Evolutionary conservation across 2,888 invertebrate species (phyloP), one percentile per base, ranked within the genome.

Genomic region (Odontothrips loti): DNA sequence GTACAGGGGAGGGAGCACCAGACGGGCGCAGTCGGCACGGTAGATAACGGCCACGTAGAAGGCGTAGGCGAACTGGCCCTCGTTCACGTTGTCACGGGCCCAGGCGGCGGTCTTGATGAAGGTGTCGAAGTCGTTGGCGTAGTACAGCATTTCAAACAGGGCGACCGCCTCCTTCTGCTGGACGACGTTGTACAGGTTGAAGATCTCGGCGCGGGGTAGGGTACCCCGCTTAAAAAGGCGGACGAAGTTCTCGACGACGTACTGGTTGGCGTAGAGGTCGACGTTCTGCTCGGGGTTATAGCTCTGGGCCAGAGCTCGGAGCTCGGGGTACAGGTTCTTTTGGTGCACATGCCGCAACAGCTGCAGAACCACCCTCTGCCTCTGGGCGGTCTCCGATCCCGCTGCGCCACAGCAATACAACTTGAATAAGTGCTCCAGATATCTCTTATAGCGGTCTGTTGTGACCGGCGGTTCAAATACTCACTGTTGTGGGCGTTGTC

Each of bases 51-150:
- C 58, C 11, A 58, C 58, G 58, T 11, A 58, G 58, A 58, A 81
- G 90, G 91, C 88, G 85, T 93, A 92, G 8, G 90, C 85, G 87
- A 92, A 93, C 85, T 94, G 88, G 81, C 90, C 91, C 83, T 91
- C 90, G 86, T 93, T 93, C 47, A 92, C 85, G 84, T 90, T 86
- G 81, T 90, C 88, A 80, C 93, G 92, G 43, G 93, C 90, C 89
- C 91, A 93, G 63, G 91, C 90, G 58, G 92, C 93, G 15, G 92
- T 91, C 82, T 89, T 89, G 86, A 90, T 90, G 87, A 92, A 91
- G 81, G 89, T 90, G 0, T 89, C 89, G 85, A 90, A 92, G 86
- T 91, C 90, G 85, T 90, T 91, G 80, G 92, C 91, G 82, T 15
- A 58, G 58, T 58, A 58, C 58, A 58, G 58, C 58, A 58, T 17